Evolutionary conservation across 2,113 vertebrate genomes (phyloP).

Genomic region (Albula goreensis): DNA sequence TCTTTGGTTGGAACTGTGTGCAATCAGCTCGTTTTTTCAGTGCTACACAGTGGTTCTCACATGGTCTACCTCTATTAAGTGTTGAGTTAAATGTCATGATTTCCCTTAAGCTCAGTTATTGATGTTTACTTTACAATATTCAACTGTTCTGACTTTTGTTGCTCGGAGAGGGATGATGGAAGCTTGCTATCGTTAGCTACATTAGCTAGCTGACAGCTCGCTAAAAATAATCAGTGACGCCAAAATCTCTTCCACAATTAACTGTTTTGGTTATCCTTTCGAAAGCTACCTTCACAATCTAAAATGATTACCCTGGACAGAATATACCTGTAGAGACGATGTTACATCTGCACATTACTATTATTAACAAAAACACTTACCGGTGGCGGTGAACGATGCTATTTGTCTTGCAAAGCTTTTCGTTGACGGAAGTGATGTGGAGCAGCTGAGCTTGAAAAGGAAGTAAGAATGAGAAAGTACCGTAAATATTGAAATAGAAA

Average conservation of each 20-base stretch:
- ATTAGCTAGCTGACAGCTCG: no score
- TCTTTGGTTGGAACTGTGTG: no score
- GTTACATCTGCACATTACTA: not conserved
- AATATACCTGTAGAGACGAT: not conserved
- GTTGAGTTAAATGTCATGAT: no score
- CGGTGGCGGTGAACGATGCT: not conserved
- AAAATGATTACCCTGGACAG: not conserved
- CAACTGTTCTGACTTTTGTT: no score
- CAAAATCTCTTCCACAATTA: not conserved
- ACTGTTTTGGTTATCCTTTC: not conserved
- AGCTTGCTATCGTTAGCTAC: no score
- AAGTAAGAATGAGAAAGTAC: conserved; percentile 6
- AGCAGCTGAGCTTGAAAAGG: conserved; percentile 2
- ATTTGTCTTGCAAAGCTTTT: not conserved
- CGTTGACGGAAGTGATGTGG: conserved; percentile 27
- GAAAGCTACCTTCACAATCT: not conserved
- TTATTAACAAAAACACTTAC: conserved; percentile 14
- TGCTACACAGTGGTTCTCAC: no score
- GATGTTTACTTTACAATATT: no score
- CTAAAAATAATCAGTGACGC: not conserved
- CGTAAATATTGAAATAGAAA: conserved; percentile 21
- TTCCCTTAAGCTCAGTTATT: no score
- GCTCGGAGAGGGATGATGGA: no score
- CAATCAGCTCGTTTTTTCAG: no score
- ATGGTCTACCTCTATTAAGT: no score